Percentiles rank a stretch among this genome's conserved stretches.
phyloP scores from a whole-genome alignment of 2,113 vertebrate species.

The Triplophysa dalaica region DNA sequence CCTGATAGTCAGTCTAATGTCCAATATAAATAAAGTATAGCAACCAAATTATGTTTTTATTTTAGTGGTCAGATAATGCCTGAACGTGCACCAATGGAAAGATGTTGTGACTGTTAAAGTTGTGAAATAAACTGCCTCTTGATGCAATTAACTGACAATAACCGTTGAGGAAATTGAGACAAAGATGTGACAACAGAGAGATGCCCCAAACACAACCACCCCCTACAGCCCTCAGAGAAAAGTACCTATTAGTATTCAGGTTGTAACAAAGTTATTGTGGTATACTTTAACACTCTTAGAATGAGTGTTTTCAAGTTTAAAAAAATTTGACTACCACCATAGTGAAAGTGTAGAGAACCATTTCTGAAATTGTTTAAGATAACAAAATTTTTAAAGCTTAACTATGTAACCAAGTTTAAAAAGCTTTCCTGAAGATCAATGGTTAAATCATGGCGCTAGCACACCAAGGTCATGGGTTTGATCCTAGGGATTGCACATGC shows the following conservation, averaged over 20 bases:
- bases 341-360: not conserved
- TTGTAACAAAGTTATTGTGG: no score
- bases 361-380: not conserved
- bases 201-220: slow-evolving; percentile 25
- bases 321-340: no score
- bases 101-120: not conserved
- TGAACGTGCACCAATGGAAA: not conserved
- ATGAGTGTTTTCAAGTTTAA: no score
- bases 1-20: not conserved
- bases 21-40: not conserved
- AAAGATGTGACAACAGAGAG: slow-evolving; percentile 23
- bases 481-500: no score
- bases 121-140: slow-evolving; percentile 38
- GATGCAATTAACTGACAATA: slow-evolving; percentile 39
- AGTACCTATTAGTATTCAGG: no score
- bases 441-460: no score
- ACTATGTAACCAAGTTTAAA: no score
- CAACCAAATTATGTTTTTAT: not conserved
- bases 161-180: slow-evolving; percentile 20
- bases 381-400: no score
- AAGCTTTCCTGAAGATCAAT: no score
- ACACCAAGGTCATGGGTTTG: no score
- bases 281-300: no score
- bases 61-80: not conserved
- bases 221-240: not conserved